These are phyloP conservation scores for Acipenser transmontanus DNA, from an alignment of 2,797 vertebrate species.

Conservation along the genomic window DNA sequence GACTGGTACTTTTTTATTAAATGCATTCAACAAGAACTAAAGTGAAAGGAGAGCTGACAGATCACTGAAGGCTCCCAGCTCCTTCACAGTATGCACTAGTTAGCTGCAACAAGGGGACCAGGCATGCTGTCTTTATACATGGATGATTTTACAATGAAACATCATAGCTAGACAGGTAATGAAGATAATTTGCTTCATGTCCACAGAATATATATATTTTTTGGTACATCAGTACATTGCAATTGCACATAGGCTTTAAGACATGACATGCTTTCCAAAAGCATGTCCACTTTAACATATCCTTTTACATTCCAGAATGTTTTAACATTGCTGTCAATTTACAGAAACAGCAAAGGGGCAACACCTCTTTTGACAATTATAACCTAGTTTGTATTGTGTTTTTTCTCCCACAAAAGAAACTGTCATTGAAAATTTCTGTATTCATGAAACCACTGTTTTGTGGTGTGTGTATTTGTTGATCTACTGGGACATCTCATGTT, in stretches of 20 bases:
- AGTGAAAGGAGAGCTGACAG: neutral
- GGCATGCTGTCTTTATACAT: neutral
- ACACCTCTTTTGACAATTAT: too few species aligned
- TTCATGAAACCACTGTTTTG: too few species aligned
- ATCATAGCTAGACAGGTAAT: constrained; percentile 3
- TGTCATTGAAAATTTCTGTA: too few species aligned
- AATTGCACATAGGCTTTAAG: neutral
- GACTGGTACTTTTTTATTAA: neutral
- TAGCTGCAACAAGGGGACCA: neutral
- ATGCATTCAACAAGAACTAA: neutral
- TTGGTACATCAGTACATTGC: neutral
- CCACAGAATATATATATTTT: neutral
- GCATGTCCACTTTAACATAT: too few species aligned
- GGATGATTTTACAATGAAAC: constrained; percentile 3
- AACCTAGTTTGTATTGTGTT: too few species aligned
- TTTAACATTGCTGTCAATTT: too few species aligned
- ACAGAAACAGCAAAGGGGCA: too few species aligned
- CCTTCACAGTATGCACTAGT: neutral
- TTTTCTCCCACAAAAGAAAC: too few species aligned
- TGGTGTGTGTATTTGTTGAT: too few species aligned
- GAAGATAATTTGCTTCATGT: constrained; percentile 8
- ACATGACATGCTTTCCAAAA: constrained; percentile 9
- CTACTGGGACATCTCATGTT: too few species aligned
- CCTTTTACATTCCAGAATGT: too few species aligned
- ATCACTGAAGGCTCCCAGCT: neutral